Conservation (phyloP, 92 coral and sea anemone genomes). For the Scolanthus callimorphus region DNA sequence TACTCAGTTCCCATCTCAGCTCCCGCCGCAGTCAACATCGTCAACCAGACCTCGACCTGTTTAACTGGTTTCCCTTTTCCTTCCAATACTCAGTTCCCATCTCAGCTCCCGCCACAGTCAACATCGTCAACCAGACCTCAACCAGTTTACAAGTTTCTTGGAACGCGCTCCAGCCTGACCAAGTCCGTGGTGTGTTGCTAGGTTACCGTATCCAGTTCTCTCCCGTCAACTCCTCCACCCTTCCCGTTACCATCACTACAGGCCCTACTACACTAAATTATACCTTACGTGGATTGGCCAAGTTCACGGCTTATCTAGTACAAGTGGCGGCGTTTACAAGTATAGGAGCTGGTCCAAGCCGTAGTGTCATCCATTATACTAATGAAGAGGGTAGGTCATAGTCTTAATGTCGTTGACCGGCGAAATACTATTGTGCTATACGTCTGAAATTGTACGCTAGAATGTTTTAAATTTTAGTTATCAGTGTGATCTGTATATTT, state of each 20-base stretch:
- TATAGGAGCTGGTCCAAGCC: slow-evolving; percentile 10
- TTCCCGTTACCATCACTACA: neutral
- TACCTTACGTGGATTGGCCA: slow-evolving; percentile 4
- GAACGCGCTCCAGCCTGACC: neutral
- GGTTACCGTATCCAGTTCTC: neutral
- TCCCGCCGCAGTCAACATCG: too few species aligned
- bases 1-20: too few species aligned
- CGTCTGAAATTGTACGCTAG: too few species aligned
- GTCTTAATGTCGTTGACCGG: too few species aligned
- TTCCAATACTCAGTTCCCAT: neutral
- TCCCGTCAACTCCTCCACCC: neutral
- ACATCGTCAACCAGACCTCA: neutral
- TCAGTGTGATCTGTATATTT: neutral
- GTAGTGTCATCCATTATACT: neutral
- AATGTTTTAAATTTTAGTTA: too few species aligned
- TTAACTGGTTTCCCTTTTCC: too few species aligned
- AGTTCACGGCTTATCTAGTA: neutral
- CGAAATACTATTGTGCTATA: too few species aligned
- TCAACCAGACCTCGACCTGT: too few species aligned
- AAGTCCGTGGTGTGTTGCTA: neutral
- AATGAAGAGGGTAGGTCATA: slow-evolving; percentile 8
- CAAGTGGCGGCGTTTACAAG: slow-evolving; percentile 3
- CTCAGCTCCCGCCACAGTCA: neutral
- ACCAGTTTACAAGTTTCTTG: neutral
- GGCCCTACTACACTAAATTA: neutral